Base-by-base conservation (phyloP, 1,140 invertebrate species). In the Chionoecetes opilio region DNA sequence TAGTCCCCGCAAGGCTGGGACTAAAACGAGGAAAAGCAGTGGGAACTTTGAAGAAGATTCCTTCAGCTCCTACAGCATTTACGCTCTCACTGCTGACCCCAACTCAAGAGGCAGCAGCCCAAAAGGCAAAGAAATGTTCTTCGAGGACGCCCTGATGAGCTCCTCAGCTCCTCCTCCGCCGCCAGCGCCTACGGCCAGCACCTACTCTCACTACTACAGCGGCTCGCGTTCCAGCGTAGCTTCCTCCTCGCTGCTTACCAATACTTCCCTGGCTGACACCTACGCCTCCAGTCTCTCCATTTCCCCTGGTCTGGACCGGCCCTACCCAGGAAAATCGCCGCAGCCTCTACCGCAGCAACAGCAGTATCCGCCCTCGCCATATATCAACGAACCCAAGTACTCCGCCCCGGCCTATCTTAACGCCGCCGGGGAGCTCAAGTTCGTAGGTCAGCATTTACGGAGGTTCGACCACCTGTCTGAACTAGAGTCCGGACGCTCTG, bases 371-470 rank as follows among this genome's bases (percentile, higher is more conserved):
- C 82, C 88, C 63, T 92, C 93, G 32, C 92, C 93, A 21, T 95
- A 93, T 75, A 93, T 93, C 92, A 95, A 95, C 87, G 96, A 96
- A 88, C 63, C 96, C 21, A 95, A 96, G 82, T 95, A 93, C 46
- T 84, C 95, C 5, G 84, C 96, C 26, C 95, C 95, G 31, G 96
- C 96, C 5, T 96, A 96, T 82, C 91, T 94, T 41, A 96, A 95
- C 41, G 96, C 95, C 5, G 94, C 96, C 53, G 96, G 96, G n/a
- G 96, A 96, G 38, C 91, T 96, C 9, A 96, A 95, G 87, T 95
- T 95, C 63, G 85, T 96, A 5, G 95, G 95, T 82, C 95, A 96
- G 82, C 95, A 96, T 46, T 34, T 92, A n/a, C 93, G 94, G n/a
- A 94, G 95, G 32, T 95, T 89, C 63, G 95, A 96, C 37, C 93